A percentile compares a stretch with the other conserved stretches of the same genome.
Evolutionary conservation across 2,113 vertebrate species (phyloP).

Genomic region (Chaetura pelagica): DNA sequence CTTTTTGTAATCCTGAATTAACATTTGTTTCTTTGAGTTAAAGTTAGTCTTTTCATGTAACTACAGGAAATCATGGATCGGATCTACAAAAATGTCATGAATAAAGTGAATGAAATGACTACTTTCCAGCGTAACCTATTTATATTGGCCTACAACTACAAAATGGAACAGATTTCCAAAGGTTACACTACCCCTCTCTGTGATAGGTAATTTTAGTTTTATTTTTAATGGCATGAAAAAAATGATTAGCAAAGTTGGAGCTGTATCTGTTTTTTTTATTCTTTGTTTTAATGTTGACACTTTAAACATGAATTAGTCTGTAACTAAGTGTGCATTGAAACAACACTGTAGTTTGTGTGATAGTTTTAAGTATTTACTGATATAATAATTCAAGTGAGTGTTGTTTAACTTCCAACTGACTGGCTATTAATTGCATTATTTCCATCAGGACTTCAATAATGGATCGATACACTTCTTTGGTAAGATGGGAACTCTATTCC

Average conservation of each 20-base stretch:
- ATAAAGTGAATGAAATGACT: conserved; percentile 92
- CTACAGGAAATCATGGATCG: conserved; percentile 95
- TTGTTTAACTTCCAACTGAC: background rate
- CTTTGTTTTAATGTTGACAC: background rate
- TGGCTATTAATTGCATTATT: background rate
- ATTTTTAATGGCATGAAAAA: background rate
- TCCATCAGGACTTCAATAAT: background rate
- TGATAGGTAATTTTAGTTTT: conserved; percentile 79
- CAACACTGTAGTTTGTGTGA: background rate
- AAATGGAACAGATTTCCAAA: conserved; percentile 92
- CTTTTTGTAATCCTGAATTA: background rate
- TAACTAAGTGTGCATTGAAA: background rate
- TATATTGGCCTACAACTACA: conserved; percentile 94
- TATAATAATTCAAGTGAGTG: background rate
- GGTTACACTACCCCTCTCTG: conserved; percentile 90
- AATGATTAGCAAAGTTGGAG: background rate
- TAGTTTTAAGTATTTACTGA: background rate
- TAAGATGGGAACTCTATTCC: background rate
- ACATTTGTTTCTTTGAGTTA: background rate
- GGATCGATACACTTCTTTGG: background rate
- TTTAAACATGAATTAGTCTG: background rate
- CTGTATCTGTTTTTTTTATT: background rate
- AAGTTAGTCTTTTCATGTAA: background rate
- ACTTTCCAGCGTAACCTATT: conserved; percentile 88
- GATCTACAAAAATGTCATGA: conserved; percentile 96